Evolutionary conservation across 1,140 invertebrate species (phyloP).

Genomic region (Ptiloglossa arizonensis): DNA sequence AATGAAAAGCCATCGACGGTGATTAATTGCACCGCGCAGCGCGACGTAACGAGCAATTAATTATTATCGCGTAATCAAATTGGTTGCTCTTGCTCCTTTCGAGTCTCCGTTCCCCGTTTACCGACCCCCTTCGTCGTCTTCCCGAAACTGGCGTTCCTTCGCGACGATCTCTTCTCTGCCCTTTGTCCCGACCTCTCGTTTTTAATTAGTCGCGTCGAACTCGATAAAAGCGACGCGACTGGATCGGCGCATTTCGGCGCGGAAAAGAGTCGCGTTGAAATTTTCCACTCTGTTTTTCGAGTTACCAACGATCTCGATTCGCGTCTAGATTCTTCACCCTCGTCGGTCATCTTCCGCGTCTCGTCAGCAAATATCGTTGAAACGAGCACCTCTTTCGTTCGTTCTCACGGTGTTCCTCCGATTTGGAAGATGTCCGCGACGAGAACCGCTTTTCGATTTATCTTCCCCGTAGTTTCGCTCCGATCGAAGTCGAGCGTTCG

Average conservation of each 20-base stretch:
- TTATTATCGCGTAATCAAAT: slow-evolving; percentile 74
- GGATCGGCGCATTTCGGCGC: not conserved
- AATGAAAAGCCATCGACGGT: slow-evolving; percentile 67
- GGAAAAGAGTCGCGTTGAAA: not conserved
- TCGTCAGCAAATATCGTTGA: slow-evolving; percentile 61
- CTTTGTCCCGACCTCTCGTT: slow-evolving; percentile 49
- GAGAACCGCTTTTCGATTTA: slow-evolving; percentile 1
- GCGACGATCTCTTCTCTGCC: slow-evolving; percentile 26
- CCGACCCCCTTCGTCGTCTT: not conserved
- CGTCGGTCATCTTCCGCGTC: slow-evolving; percentile 25
- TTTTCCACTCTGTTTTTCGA: slow-evolving; percentile 11
- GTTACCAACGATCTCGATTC: slow-evolving; percentile 57
- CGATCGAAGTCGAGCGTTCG: too few relatives aligned
- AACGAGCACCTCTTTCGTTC: slow-evolving; percentile 31
- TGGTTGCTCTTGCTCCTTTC: slow-evolving; percentile 33
- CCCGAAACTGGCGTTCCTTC: not conserved
- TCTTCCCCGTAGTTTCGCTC: too few relatives aligned
- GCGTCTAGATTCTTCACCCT: not conserved
- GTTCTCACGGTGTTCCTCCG: not conserved
- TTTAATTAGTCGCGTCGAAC: slow-evolving; percentile 66
- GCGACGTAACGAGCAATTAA: slow-evolving; percentile 71
- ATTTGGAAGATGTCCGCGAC: slow-evolving; percentile 19
- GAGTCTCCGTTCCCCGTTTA: not conserved
- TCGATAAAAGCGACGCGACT: too few relatives aligned
- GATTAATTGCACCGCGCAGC: slow-evolving; percentile 65